Conservation (phyloP, 1,140 invertebrate genomes). For the Drosophila busckii region DNA sequence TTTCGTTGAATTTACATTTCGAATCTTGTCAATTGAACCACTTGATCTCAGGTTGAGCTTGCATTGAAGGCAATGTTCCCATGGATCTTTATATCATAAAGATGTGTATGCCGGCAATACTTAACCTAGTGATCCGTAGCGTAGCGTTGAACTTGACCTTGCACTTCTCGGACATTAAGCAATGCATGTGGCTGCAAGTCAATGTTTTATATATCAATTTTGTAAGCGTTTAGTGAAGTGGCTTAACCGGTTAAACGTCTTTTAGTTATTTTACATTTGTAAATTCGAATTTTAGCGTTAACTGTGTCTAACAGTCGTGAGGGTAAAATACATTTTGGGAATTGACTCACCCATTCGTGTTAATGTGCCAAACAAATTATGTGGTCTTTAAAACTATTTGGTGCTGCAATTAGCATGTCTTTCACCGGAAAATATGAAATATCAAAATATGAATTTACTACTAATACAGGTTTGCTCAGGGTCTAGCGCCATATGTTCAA, state of each 20-base stretch:
- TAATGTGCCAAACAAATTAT: too few species aligned
- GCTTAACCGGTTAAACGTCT: too few species aligned
- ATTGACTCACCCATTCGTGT: too few species aligned
- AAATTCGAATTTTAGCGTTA: too few species aligned
- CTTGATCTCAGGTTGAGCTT: not conserved
- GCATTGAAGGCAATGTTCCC: slow-evolving; percentile 11
- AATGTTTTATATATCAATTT: slow-evolving; percentile 12
- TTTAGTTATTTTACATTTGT: too few species aligned
- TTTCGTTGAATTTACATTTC: not conserved
- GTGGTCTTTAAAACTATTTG: too few species aligned
- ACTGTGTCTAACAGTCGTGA: too few species aligned
- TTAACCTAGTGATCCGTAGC: not conserved
- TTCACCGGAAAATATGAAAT: not conserved
- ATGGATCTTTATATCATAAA: slow-evolving; percentile 1
- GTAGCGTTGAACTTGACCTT: slow-evolving; percentile 46
- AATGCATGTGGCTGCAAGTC: slow-evolving; percentile 28
- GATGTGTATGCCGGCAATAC: slow-evolving; percentile 10
- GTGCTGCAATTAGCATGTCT: too few species aligned
- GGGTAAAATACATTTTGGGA: too few species aligned
- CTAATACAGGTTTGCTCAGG: not conserved
- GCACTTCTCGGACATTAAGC: not conserved
- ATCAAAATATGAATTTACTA: too few species aligned
- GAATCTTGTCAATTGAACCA: slow-evolving; percentile 8
- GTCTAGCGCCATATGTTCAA: not conserved
- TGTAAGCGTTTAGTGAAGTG: too few species aligned